Percentiles rank a stretch among this genome's conserved stretches.
These are phyloP conservation scores for Griposia aprilina DNA, from an alignment of 2,888 invertebrate genomes.

Conservation along the genomic window DNA sequence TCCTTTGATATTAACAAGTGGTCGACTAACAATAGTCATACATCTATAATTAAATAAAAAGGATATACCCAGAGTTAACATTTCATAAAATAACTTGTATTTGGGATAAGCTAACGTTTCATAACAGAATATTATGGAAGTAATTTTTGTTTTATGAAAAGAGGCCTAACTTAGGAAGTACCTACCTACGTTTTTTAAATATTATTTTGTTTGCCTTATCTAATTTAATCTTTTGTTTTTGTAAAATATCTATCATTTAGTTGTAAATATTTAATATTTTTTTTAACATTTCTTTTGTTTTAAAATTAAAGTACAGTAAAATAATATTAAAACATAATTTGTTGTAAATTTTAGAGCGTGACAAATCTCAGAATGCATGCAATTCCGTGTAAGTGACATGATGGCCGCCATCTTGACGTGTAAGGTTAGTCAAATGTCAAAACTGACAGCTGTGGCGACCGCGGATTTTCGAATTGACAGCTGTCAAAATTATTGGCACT, in stretches of 20 bases:
- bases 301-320: conserved; percentile 41
- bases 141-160: not conserved
- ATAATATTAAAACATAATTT: conserved; percentile 58
- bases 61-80: not conserved
- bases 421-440: conserved; percentile 86
- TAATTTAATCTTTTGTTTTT: conserved; percentile 29
- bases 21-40: conserved; percentile 7
- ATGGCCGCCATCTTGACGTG: conserved; percentile 84
- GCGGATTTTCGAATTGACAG: conserved; percentile 66
- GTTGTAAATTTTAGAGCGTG: conserved; percentile 88
- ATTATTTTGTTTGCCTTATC: conserved; percentile 48
- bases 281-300: conserved; percentile 41
- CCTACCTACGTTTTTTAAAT: conserved; percentile 8
- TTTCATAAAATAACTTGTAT: conserved; percentile 26
- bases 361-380: conserved; percentile 88
- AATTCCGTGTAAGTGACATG: conserved; percentile 84
- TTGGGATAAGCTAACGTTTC: not conserved
- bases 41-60: not conserved
- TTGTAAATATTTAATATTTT: conserved; percentile 53
- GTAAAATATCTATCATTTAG: conserved; percentile 32
- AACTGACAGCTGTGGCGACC: conserved; percentile 74
- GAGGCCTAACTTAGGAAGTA: not conserved
- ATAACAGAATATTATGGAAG: not conserved
- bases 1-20: conserved; percentile 10
- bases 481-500: conserved; percentile 65